Percentiles rank a stretch among this genome's conserved stretches.
These are phyloP conservation scores for Odocoileus hemionus DNA, from an alignment of 2,113 vertebrate genomes.

Conservation along the genomic window DNA sequence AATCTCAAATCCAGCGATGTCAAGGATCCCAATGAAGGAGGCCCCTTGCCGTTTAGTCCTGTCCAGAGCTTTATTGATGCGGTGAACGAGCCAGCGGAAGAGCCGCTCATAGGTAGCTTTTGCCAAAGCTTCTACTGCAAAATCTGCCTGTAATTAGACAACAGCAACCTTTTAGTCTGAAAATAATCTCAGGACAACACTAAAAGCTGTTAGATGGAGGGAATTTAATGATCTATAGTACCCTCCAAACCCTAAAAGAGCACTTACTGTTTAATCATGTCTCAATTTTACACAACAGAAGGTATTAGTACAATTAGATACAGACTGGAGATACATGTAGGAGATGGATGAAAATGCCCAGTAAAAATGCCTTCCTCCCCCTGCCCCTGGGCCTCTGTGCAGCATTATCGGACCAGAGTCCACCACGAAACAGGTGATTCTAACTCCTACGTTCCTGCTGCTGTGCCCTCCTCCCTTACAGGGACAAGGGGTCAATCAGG, in stretches of 20 bases:
- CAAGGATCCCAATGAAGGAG: slow-evolving; percentile 97
- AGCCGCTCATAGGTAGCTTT: slow-evolving; percentile 98
- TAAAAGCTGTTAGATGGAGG: background rate
- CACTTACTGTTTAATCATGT: background rate
- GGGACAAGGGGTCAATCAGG: background rate
- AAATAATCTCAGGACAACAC: background rate
- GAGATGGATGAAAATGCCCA: background rate
- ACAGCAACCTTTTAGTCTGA: background rate
- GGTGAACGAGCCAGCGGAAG: slow-evolving; percentile 98
- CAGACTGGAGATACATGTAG: background rate
- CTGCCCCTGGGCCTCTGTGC: accelerated
- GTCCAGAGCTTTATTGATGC: slow-evolving; percentile 97
- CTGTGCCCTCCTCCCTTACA: too few relatives aligned
- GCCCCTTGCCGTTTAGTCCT: slow-evolving; percentile 97
- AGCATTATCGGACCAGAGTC: accelerated
- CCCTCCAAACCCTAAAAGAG: background rate
- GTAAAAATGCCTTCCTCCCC: background rate
- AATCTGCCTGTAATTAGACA: slow-evolving; percentile 88
- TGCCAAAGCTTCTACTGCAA: slow-evolving; percentile 95
- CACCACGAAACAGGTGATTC: background rate
- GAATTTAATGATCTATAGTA: background rate
- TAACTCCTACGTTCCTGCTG: accelerated
- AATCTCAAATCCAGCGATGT: slow-evolving; percentile 98
- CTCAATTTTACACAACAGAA: background rate
- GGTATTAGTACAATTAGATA: background rate